Conservation (phyloP, 1,140 invertebrate genomes). For the Pachypeltis micranthus region DNA sequence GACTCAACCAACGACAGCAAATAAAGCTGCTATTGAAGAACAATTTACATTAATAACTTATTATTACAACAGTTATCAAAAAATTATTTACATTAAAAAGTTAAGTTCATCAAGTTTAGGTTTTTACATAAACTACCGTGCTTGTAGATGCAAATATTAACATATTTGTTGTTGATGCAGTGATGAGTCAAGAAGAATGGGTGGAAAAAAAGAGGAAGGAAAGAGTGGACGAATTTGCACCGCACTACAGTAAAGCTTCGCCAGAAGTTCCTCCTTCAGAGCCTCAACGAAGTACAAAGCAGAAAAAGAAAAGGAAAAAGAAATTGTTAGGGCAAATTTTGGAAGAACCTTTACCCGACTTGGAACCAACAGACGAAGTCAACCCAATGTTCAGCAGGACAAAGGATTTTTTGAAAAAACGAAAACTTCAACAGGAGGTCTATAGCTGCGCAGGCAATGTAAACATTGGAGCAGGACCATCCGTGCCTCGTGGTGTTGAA, state of each 20-base stretch:
- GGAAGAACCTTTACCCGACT: neutral
- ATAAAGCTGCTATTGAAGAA: too few relatives aligned
- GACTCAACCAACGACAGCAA: too few relatives aligned
- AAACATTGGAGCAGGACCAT: too few relatives aligned
- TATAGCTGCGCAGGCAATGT: too few relatives aligned
- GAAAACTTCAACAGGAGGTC: conserved; percentile 8
- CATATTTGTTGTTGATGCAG: conserved; percentile 25
- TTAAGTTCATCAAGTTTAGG: neutral
- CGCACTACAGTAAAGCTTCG: conserved; percentile 29
- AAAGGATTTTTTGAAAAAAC: conserved; percentile 21
- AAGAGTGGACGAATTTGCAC: conserved; percentile 56
- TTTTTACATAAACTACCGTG: neutral
- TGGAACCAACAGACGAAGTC: conserved; percentile 21
- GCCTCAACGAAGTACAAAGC: neutral
- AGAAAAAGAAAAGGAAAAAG: conserved; percentile 14
- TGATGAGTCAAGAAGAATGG: conserved; percentile 68
- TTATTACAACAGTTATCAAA: too few relatives aligned
- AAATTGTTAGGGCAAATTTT: neutral
- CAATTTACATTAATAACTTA: too few relatives aligned
- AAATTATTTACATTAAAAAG: too few relatives aligned
- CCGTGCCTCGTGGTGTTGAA: conserved; percentile 34
- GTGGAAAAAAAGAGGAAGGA: conserved; percentile 56
- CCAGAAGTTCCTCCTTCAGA: neutral
- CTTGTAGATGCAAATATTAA: too few relatives aligned
- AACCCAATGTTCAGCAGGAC: conserved; percentile 25